Evolutionary conservation across 2,888 invertebrate genomes (phyloP), one percentile per base, ranked within the genome.

Genomic region (Leucozona laternaria): DNA sequence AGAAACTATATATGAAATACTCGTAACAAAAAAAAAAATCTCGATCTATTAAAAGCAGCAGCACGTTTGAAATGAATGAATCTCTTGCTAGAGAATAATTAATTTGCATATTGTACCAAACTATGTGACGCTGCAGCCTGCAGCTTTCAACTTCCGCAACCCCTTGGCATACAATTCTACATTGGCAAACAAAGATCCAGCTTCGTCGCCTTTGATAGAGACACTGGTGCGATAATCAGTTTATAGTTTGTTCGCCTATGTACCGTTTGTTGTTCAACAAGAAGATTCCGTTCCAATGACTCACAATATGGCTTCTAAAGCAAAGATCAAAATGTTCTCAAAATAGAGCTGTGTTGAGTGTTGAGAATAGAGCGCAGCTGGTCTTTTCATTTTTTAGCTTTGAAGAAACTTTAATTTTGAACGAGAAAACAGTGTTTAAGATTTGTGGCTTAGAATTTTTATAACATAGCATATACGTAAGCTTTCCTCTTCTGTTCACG

Each of bases 161-260:
- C 31, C 62, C 31, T 7, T 37, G 0, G 11, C 17, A 22, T 17
- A 55, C 10, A 55, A 31, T 4, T n/a, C 22, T 13, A 53, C 48
- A 73, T 25, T 72, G 50, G n/a, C 45, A 58, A 45, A 71, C 57
- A 70, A 75, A 75, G 70, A 78, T 60, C 53, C 25, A 34, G 50
- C 72, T 57, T 58, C 68, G 43, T 64, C 58, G 64, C 50, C 75
- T 79, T 64, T 79, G 86, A 77, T 70, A 81, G 78, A 82, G 75
- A 79, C 86, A 86, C 82, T 86, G 86, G 71, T 70, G n/a, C n/a
- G 86, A 79, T 86, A 86, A 86, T 86, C 82, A 78, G 82, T 78
- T 86, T 86, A 82, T 82, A 70, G 78, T 75, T 82, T 81, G 75
- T 79, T 82, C 66, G 77, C 50, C 78, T 66, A 71, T 75, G 55